phyloP scores from a whole-genome alignment of 2,888 invertebrate genomes.

The Deilephila elpenor region DNA sequence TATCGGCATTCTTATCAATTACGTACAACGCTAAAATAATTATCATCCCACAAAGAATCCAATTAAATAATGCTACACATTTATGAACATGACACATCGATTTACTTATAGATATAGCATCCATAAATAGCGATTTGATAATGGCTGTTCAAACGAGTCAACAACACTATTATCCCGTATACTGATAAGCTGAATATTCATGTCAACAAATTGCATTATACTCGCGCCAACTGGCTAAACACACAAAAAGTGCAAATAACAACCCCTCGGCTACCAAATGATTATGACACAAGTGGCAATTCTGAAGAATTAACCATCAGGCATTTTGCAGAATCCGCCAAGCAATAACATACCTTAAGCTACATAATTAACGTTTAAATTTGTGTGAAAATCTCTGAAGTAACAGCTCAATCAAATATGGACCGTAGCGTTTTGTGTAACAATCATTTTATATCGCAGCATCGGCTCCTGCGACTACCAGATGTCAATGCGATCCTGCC shows the following conservation, averaged over 20 bases:
- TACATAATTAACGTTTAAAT: constrained; percentile 16
- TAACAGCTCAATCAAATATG: constrained; percentile 28
- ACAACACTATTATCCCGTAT: constrained; percentile 2
- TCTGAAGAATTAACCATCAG: constrained; percentile 56
- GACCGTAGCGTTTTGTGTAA: constrained; percentile 22
- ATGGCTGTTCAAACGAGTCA: not conserved
- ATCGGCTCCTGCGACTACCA: constrained; percentile 55
- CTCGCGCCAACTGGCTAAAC: constrained; percentile 66
- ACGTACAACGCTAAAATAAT: too few species aligned
- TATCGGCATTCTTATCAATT: too few species aligned
- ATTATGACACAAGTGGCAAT: constrained; percentile 74
- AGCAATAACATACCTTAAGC: constrained; percentile 38
- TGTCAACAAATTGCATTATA: constrained; percentile 60
- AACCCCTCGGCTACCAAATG: constrained; percentile 57
- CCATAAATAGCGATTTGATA: not conserved
- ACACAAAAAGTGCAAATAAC: constrained; percentile 68
- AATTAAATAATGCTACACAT: too few species aligned
- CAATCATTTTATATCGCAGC: constrained; percentile 23
- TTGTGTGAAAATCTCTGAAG: not conserved
- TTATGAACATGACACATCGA: too few species aligned
- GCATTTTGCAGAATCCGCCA: constrained; percentile 42
- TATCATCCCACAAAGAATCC: too few species aligned
- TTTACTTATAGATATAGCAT: not conserved
- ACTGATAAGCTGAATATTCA: constrained; percentile 43
- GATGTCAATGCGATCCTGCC: constrained; percentile 73